A percentile compares a stretch with the other conserved stretches of the same genome.
phyloP scores from a whole-genome alignment of 2,888 invertebrate species.

The Punctoribates punctum region DNA sequence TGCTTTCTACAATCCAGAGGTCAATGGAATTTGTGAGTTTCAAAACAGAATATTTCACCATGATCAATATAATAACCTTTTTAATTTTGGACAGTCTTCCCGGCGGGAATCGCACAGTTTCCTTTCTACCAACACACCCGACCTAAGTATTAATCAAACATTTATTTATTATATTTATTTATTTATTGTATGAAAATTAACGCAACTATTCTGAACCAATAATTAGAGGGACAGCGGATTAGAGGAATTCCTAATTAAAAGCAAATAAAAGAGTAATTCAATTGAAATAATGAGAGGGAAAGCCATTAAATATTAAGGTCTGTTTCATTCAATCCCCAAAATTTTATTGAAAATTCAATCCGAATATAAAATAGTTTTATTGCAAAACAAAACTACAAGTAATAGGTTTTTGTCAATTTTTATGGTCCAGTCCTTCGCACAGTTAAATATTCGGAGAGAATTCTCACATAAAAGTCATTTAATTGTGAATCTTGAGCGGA shows the following conservation, averaged over 20 bases:
- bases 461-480: no score
- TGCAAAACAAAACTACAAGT: no score
- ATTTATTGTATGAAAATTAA: not conserved
- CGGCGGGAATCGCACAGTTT: slow-evolving; percentile 39
- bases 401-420: no score
- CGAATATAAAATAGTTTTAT: not conserved
- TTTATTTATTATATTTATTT: not conserved
- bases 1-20: slow-evolving; percentile 14
- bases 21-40: slow-evolving; percentile 27
- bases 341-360: not conserved
- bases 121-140: slow-evolving; percentile 30
- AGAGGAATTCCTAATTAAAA: no score
- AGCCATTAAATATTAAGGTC: no score
- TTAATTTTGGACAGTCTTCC: not conserved
- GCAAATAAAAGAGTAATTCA: no score
- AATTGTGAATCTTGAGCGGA: no score
- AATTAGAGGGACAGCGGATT: no score
- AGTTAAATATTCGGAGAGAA: no score
- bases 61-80: not conserved
- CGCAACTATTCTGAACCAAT: no score
- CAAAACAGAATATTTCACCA: not conserved
- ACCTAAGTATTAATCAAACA: slow-evolving; percentile 2
- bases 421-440: no score
- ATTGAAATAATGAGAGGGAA: no score
- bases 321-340: not conserved